Conservation (phyloP, 2,113 vertebrate genomes). For the Podiceps cristatus region DNA sequence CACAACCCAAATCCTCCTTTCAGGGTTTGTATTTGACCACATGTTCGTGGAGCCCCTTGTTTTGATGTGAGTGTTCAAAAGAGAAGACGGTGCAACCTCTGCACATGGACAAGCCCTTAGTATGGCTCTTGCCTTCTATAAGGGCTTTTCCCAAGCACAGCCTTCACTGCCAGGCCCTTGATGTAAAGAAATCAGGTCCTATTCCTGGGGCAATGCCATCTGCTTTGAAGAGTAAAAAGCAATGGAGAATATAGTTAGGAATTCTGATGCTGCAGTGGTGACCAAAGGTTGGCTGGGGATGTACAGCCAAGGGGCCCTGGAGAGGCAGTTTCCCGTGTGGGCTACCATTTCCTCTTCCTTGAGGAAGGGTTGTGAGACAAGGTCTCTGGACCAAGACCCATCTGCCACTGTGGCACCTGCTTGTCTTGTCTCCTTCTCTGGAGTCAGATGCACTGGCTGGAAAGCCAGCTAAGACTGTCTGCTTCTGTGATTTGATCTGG, state of each 20-base stretch:
- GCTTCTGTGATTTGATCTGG: not conserved
- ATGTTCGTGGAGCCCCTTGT: not conserved
- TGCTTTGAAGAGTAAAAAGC: not conserved
- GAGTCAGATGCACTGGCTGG: not conserved
- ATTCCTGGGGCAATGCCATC: not conserved
- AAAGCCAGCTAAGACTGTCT: not conserved
- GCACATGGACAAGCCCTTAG: not conserved
- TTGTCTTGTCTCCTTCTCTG: not conserved
- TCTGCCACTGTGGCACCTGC: not conserved
- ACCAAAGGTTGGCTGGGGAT: not conserved
- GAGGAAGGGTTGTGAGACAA: not conserved
- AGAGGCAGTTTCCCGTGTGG: accelerated
- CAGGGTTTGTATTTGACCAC: not conserved
- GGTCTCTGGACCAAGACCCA: not conserved
- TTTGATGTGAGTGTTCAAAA: not conserved
- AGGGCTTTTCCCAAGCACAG: not conserved
- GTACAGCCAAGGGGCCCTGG: not conserved
- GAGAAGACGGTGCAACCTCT: not conserved
- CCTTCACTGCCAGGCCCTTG: not conserved
- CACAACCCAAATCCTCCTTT: not conserved
- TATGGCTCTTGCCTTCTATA: not conserved
- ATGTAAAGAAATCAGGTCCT: not conserved
- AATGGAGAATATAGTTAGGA: not conserved
- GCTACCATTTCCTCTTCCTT: not conserved
- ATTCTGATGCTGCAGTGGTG: not conserved